Base-by-base conservation (phyloP, 1,140 invertebrate genomes). In the Rhopalosiphum padi region DNA sequence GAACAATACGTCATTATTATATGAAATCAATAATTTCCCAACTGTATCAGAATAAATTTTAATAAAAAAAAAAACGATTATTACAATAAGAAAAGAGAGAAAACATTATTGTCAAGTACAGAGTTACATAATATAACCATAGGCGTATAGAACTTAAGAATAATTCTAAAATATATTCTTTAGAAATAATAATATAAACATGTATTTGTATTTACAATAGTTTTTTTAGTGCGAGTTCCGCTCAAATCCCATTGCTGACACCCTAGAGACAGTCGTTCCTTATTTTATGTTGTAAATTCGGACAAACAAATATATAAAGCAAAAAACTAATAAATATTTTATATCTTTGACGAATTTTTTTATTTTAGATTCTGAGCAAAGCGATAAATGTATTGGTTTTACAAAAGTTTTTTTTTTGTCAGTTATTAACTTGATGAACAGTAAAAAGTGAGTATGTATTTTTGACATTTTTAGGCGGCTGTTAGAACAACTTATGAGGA, bases 261-360 rank as follows among this genome's bases (percentile, higher is more conserved):
- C 88, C 35, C 88, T 55, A 89, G 88, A 89, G 88, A 53, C 48
- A 53, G 51, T 35, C 87, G n/a, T 89, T 55, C 23, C 37, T 55
- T 89, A 55, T 55, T 51, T 55, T 89, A 89, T 89, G 22, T 89
- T 89, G 51, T 55, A 55, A 89, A n/a, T 41, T 89, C 30, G 51
- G 35, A 53, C 60, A 89, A 37, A 55, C 9, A 55, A 53, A 89
- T 41, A 55, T 41, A 89, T 89, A 53, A 37, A 55, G 23, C 8
- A 48, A 55, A 89, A 89, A 89, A 55, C 21, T 55, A 89, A 89
- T 89, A 89, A 89, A 89, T 89, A 89, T 89, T 89, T 89, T 89
- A 89, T 53, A 53, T 53, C 30, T 37, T 51, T 35, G 37, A 7
- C n/a, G 9, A 86, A 43, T 86, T 86, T 86, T 51, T n/a, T 86